These are phyloP conservation scores for Acanthurus leucopareius DNA, from an alignment of 2,797 vertebrate genomes.

Conservation along the genomic window DNA sequence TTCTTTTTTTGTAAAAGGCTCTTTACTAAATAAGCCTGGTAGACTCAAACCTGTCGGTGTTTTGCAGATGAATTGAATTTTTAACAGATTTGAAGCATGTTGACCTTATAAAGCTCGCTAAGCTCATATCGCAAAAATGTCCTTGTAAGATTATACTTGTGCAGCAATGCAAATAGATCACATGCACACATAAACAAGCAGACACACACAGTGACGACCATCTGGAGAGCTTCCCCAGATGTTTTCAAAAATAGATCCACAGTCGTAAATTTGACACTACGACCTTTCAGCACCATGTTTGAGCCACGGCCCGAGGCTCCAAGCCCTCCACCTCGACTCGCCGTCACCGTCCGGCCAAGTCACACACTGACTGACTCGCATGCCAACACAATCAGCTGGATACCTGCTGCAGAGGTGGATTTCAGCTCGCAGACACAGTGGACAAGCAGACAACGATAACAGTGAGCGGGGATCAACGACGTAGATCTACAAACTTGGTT, in stretches of 20 bases:
- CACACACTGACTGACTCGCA: slow-evolving; percentile 18
- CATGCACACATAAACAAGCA: slow-evolving; percentile 11
- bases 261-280: slow-evolving; percentile 44
- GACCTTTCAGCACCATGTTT: slow-evolving; percentile 45
- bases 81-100: not conserved
- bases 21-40: too few species aligned
- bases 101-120: not conserved
- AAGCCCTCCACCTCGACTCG: not conserved
- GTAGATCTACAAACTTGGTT: too few species aligned
- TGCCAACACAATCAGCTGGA: not conserved
- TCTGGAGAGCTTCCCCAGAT: slow-evolving; percentile 50
- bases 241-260: slow-evolving; percentile 68
- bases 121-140: slow-evolving; percentile 3
- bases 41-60: not conserved
- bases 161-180: slow-evolving; percentile 13
- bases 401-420: not conserved
- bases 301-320: not conserved
- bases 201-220: not conserved
- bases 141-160: slow-evolving; percentile 42
- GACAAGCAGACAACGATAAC: not conserved
- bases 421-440: too few species aligned
- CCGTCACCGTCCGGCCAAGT: slow-evolving; percentile 36
- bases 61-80: not conserved
- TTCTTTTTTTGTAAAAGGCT: not conserved
- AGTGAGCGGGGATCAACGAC: not conserved